Conservation (phyloP, 2,888 invertebrate species). For the Drosophila sordidapex region DNA sequence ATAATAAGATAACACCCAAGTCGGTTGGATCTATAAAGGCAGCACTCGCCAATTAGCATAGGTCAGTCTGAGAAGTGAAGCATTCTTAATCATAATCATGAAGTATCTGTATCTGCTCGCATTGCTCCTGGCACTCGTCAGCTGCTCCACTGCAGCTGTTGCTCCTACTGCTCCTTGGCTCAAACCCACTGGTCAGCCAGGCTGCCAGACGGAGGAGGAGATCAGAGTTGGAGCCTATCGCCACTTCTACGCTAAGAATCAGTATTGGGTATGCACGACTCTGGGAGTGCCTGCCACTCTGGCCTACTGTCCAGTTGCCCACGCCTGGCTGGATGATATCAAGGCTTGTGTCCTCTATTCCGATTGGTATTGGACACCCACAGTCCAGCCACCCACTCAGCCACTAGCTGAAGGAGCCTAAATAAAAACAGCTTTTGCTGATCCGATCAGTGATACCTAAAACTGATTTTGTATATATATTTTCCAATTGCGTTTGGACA, state of each 20-base stretch:
- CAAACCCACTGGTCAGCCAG: no score
- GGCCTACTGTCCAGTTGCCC: neutral
- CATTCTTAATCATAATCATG: conserved; percentile 11
- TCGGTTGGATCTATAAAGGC: no score
- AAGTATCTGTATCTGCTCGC: no score
- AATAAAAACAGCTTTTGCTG: neutral
- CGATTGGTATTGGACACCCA: conserved; percentile 71
- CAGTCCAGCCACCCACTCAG: conserved; percentile 69
- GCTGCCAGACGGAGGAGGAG: no score
- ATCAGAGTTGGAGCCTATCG: conserved; percentile 29
- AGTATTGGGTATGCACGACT: conserved; percentile 62
- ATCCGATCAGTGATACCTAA: no score
- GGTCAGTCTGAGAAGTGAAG: no score
- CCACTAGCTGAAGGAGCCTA: conserved; percentile 28
- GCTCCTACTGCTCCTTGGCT: neutral
- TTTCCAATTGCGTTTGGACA: no score
- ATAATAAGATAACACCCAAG: no score
- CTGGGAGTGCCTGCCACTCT: conserved; percentile 17
- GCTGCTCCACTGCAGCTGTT: no score
- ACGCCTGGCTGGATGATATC: conserved; percentile 56
- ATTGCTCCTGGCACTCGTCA: no score
- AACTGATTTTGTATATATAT: no score
- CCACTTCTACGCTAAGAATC: conserved; percentile 57
- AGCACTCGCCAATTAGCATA: no score
- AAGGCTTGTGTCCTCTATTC: conserved; percentile 67